A percentile compares a stretch with the other conserved stretches of the same genome.
These are phyloP conservation scores for Charina bottae DNA, from an alignment of 2,113 vertebrate genomes.

Conservation along the genomic window DNA sequence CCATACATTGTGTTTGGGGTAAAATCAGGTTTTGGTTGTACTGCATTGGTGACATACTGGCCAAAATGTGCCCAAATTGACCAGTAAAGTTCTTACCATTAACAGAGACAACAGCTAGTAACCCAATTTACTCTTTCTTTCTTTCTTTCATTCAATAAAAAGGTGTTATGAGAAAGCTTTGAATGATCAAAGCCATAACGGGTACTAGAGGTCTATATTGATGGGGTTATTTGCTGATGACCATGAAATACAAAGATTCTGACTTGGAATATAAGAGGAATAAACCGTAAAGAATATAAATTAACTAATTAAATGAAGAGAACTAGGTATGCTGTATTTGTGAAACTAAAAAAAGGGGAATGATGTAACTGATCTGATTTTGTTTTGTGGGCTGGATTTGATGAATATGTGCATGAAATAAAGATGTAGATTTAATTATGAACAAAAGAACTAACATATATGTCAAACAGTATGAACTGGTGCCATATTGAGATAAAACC, in stretches of 20 bases:
- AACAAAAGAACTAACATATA: background rate
- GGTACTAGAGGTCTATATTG: background rate
- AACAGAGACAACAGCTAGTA: background rate
- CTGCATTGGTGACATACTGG: background rate
- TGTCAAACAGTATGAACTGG: background rate
- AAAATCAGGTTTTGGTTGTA: background rate
- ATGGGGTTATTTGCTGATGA: background rate
- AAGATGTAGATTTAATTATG: background rate
- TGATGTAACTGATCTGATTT: background rate
- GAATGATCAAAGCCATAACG: background rate
- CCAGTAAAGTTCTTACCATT: background rate
- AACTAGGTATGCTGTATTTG: background rate
- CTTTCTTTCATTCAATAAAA: background rate
- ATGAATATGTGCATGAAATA: background rate
- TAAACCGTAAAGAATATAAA: background rate
- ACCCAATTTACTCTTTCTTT: background rate
- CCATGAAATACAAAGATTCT: background rate
- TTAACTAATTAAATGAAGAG: background rate
- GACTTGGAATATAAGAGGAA: background rate
- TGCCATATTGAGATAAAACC: background rate
- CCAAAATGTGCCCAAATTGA: background rate
- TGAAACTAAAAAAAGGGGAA: background rate
- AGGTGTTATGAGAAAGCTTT: background rate
- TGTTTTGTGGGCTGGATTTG: background rate
- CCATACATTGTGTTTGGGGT: background rate